Evolutionary conservation across 2,113 vertebrate genomes (phyloP).

Genomic region (Crotalus tigris): DNA sequence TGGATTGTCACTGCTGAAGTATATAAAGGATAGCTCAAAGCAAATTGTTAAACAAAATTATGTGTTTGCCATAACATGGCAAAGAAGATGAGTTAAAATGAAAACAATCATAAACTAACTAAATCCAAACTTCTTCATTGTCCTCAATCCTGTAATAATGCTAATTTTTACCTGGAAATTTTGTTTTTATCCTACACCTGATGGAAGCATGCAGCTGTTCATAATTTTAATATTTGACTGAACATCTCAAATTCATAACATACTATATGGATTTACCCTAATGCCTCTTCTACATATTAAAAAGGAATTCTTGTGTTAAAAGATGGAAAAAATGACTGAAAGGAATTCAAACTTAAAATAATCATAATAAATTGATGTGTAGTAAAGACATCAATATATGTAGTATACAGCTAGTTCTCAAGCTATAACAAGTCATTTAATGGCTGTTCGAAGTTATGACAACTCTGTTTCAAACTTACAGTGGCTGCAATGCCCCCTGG

Average conservation of each 20-base stretch:
- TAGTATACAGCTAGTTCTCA: neutral
- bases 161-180: neutral
- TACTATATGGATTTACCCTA: neutral
- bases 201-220: neutral
- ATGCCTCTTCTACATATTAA: neutral
- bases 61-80: neutral
- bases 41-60: neutral
- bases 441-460: neutral
- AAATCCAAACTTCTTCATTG: neutral
- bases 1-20: neutral
- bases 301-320: neutral
- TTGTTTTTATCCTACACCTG: neutral
- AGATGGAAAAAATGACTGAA: neutral
- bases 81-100: neutral
- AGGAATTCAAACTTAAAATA: neutral
- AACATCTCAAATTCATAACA: neutral
- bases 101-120: neutral
- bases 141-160: neutral
- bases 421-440: neutral
- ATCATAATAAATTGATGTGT: neutral
- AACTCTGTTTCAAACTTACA: neutral
- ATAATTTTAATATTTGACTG: neutral
- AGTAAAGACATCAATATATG: neutral
- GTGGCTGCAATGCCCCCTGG: neutral
- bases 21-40: neutral